phyloP scores from a whole-genome alignment of 2,113 vertebrate species.

The Pseudopodoces humilis region DNA sequence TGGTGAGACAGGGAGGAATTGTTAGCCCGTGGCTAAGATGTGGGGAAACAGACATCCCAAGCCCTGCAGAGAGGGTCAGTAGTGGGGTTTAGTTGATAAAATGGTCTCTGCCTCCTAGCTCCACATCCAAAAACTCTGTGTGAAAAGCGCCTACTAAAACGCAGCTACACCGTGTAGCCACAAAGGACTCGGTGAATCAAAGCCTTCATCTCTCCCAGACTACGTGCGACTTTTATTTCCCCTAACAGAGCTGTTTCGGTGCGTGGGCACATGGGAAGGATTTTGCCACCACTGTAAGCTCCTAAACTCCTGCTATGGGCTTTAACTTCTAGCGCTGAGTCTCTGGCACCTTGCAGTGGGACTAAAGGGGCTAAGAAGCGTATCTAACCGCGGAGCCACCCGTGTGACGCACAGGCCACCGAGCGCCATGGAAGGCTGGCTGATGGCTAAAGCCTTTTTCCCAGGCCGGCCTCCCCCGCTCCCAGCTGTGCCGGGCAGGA shows the following conservation, averaged over 20 bases:
- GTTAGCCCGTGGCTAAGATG: slow-evolving; percentile 2
- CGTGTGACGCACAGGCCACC: background rate
- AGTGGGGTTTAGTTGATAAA: background rate
- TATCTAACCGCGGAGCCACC: background rate
- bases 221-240: background rate
- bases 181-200: background rate
- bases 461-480: slow-evolving; percentile 7
- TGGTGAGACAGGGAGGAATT: slow-evolving; percentile 49
- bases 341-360: background rate
- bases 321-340: background rate
- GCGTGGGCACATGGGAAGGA: background rate
- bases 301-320: background rate
- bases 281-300: background rate
- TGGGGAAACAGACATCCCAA: background rate
- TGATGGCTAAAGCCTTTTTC: background rate
- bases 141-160: background rate
- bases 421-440: background rate
- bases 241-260: background rate
- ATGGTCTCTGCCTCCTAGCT: background rate
- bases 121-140: background rate
- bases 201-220: background rate
- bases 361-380: background rate
- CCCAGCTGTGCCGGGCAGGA: slow-evolving; percentile 48
- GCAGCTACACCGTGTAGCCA: background rate
- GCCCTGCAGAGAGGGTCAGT: background rate